These are phyloP conservation scores for Cyprinodon diabolis DNA, from an alignment of 2,797 vertebrate genomes.

Conservation along the genomic window DNA sequence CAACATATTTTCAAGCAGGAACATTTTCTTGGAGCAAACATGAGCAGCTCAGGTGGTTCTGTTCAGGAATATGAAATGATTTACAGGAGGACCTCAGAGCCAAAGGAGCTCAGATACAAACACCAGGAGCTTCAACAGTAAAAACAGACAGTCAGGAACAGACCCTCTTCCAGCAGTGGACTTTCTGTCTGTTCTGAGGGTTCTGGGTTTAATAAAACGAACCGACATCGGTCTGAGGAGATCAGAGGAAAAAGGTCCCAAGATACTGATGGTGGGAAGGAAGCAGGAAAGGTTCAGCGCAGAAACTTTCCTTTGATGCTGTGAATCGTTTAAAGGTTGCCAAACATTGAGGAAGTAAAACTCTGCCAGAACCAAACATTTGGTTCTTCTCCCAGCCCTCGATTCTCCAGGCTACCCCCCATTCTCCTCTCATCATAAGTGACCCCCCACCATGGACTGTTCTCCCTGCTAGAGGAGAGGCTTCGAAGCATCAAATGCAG, in stretches of 20 bases:
- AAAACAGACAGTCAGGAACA: constrained; percentile 61
- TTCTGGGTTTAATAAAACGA: constrained; percentile 40
- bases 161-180: constrained; percentile 55
- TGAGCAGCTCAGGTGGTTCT: constrained; percentile 26
- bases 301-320: neutral
- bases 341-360: neutral
- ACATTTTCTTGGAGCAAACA: constrained; percentile 37
- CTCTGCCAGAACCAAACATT: neutral
- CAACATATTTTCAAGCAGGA: constrained; percentile 29
- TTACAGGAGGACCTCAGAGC: constrained; percentile 49
- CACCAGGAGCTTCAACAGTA: constrained; percentile 50
- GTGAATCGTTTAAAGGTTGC: neutral
- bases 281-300: neutral
- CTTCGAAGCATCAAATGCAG: too few relatives aligned
- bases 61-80: constrained; percentile 49
- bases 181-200: constrained; percentile 55
- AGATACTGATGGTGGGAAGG: neutral
- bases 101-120: constrained; percentile 62
- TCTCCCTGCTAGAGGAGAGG: too few relatives aligned
- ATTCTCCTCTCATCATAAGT: too few relatives aligned
- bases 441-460: too few relatives aligned
- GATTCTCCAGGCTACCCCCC: too few relatives aligned
- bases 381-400: neutral
- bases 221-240: constrained; percentile 26
- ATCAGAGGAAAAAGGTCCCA: constrained; percentile 10